Percentiles rank a stretch among this genome's conserved stretches.
These are phyloP conservation scores for Eubasilissa splendida DNA, from an alignment of 2,888 invertebrate species.

Conservation along the genomic window DNA sequence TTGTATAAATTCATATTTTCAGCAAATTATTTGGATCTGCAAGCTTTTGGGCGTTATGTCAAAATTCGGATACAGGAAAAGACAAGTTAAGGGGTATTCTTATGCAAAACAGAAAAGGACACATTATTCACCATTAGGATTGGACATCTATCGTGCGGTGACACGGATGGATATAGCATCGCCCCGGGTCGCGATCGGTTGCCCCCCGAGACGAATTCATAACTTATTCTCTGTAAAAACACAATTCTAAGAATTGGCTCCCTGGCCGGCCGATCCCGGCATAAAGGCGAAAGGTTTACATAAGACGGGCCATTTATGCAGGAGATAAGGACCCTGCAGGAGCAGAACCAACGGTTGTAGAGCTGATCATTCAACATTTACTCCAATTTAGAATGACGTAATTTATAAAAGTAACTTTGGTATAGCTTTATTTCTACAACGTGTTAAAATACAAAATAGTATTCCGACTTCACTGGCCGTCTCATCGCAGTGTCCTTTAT, in stretches of 20 bases:
- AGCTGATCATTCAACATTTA: background rate
- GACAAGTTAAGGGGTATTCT: constrained; percentile 24
- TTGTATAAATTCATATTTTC: too few relatives aligned
- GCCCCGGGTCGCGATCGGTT: constrained; percentile 30
- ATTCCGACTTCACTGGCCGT: too few relatives aligned
- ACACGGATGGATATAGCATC: constrained; percentile 26
- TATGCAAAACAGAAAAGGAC: constrained; percentile 40
- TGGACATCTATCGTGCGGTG: constrained; percentile 36
- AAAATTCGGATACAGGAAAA: background rate
- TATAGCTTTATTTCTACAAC: too few relatives aligned
- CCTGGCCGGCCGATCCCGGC: constrained; percentile 40
- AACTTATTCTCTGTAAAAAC: constrained; percentile 57
- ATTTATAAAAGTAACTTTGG: too few relatives aligned
- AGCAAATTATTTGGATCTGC: too few relatives aligned
- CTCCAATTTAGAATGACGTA: too few relatives aligned
- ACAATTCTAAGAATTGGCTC: constrained; percentile 53
- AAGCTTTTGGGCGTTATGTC: too few relatives aligned
- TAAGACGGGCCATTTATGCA: constrained; percentile 57
- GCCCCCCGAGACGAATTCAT: constrained; percentile 51
- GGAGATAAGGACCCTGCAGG: constrained; percentile 51
- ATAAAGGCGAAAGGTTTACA: constrained; percentile 57
- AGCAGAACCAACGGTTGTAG: constrained; percentile 22
- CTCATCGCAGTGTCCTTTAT: too few relatives aligned
- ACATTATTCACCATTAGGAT: constrained; percentile 53
- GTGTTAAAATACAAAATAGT: too few relatives aligned